Conservation (phyloP, 37 sponge, comb jelly and placozoan species). For the Geodia barretti region DNA sequence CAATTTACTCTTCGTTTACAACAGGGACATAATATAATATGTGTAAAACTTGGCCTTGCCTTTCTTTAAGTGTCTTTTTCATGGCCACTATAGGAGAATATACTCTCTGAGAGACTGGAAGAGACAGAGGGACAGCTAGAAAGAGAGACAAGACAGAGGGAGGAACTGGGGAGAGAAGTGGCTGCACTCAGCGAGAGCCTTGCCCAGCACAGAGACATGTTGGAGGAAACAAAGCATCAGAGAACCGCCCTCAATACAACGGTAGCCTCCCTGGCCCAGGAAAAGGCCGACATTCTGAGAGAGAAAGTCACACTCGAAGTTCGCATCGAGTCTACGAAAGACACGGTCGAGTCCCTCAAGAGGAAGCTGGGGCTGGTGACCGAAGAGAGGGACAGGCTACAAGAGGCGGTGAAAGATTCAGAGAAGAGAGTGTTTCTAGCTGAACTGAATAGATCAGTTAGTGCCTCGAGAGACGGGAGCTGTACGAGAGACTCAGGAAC, state of each 20-base stretch:
- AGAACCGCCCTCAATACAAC: conserved; percentile 52
- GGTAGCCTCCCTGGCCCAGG: conserved; percentile 57
- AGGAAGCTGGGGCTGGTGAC: conserved; percentile 23
- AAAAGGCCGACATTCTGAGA: conserved; percentile 65
- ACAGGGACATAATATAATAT: too few species aligned
- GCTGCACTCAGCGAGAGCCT: conserved; percentile 43
- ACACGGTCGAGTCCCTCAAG: conserved; percentile 8
- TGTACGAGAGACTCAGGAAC: neutral
- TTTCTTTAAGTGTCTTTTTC: too few species aligned
- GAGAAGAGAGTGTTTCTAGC: conserved; percentile 7
- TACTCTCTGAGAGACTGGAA: conserved; percentile 33
- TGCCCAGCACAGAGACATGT: conserved; percentile 37
- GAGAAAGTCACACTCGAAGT: conserved; percentile 38
- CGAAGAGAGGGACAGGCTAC: conserved; percentile 18
- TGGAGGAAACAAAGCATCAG: conserved; percentile 65
- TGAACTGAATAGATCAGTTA: neutral
- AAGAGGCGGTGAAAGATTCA: conserved; percentile 23
- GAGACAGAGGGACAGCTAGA: neutral
- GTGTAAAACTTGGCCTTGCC: too few species aligned
- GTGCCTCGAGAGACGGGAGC: neutral
- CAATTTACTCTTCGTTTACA: too few species aligned
- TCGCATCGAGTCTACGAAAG: conserved; percentile 33
- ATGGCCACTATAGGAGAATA: too few species aligned
- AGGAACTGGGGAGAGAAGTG: conserved; percentile 33
- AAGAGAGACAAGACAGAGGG: conserved; percentile 9